These are phyloP conservation scores for Pelobates fuscus DNA, from an alignment of 2,113 vertebrate genomes.

Conservation along the genomic window DNA sequence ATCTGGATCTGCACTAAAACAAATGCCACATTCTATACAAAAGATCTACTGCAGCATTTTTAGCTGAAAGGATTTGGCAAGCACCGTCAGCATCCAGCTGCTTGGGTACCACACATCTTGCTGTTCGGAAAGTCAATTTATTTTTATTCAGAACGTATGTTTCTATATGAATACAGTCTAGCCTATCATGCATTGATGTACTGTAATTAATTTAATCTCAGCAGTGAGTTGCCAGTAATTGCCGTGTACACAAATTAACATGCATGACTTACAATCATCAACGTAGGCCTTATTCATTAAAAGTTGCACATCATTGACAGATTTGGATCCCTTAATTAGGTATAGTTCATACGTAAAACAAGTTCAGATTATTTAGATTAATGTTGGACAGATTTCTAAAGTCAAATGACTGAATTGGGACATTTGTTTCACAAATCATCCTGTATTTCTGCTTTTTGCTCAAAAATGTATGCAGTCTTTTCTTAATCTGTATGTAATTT, in stretches of 20 bases:
- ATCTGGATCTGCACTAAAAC: slow-evolving; percentile 53
- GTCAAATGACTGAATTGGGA: neutral
- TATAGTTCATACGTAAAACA: slow-evolving; percentile 10
- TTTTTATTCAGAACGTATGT: slow-evolving; percentile 60
- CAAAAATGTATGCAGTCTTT: too few species aligned
- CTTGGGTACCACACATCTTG: slow-evolving; percentile 59
- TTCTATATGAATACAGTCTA: slow-evolving; percentile 63
- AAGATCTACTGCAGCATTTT: slow-evolving; percentile 52
- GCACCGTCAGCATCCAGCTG: slow-evolving; percentile 60
- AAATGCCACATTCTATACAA: slow-evolving; percentile 51
- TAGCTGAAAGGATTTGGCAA: slow-evolving; percentile 54
- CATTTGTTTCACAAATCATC: neutral
- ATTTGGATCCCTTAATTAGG: slow-evolving; percentile 23
- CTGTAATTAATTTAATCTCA: slow-evolving; percentile 68
- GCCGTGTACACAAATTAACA: slow-evolving; percentile 66
- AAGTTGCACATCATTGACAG: slow-evolving; percentile 60
- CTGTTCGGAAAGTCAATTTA: slow-evolving; percentile 65
- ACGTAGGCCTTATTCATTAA: slow-evolving; percentile 58
- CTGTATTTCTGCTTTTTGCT: neutral
- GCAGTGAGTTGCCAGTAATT: slow-evolving; percentile 68
- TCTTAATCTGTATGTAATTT: too few species aligned
- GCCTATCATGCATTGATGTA: slow-evolving; percentile 60
- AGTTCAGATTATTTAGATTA: slow-evolving; percentile 18
- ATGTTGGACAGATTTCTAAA: neutral
- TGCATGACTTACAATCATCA: slow-evolving; percentile 57